Conservation (phyloP, 2,888 invertebrate genomes). For the Drosophila dives region DNA sequence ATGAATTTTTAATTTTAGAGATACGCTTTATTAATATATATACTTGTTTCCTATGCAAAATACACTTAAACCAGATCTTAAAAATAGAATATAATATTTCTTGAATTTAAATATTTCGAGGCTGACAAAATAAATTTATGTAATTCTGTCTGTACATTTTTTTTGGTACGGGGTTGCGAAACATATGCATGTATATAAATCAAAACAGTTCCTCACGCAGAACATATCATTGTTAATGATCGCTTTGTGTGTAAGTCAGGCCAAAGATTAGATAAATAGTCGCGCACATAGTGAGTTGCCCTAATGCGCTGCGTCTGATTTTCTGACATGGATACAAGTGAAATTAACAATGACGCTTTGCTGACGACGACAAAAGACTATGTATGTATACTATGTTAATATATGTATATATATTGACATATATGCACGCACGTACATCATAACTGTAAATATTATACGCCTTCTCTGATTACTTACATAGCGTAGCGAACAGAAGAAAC, state of each 20-base stretch:
- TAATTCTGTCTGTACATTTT: background rate
- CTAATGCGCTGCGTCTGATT: conserved; percentile 29
- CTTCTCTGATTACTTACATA: conserved; percentile 27
- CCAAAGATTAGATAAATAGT: conserved; percentile 49
- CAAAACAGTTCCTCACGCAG: conserved; percentile 1
- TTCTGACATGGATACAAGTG: conserved; percentile 60
- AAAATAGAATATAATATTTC: too few relatives aligned
- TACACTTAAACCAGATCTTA: too few relatives aligned
- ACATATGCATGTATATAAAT: conserved; percentile 10
- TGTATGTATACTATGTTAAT: conserved; percentile 22
- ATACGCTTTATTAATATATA: too few relatives aligned
- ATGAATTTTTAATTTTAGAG: too few relatives aligned
- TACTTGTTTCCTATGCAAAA: too few relatives aligned
- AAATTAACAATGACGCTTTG: conserved; percentile 55
- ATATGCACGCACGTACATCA: conserved; percentile 16
- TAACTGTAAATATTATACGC: conserved; percentile 51
- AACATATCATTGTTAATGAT: background rate
- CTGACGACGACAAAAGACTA: conserved; percentile 30
- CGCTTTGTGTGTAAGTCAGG: conserved; percentile 11
- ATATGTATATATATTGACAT: background rate
- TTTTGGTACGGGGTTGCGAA: background rate
- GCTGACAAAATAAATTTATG: too few relatives aligned
- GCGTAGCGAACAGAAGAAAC: conserved; percentile 33
- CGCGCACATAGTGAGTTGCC: conserved; percentile 44
- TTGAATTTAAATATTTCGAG: too few relatives aligned